phyloP scores from a whole-genome alignment of 2,113 vertebrate species.

The Brachyistius frenatus region DNA sequence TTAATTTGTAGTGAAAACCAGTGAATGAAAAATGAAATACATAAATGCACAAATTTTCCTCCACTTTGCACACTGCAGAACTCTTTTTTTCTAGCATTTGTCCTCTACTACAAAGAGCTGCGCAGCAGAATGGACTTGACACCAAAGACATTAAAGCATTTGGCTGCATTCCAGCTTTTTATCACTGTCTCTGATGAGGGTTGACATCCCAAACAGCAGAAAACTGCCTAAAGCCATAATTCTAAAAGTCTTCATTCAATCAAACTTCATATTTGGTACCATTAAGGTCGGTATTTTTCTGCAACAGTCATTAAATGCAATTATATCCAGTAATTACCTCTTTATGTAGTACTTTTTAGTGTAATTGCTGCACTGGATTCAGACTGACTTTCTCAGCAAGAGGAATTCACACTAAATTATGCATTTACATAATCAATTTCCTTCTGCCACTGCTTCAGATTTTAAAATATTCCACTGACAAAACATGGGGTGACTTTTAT shows the following conservation, averaged over 20 bases:
- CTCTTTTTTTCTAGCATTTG: slow-evolving; percentile 25
- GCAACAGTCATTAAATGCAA: not conserved
- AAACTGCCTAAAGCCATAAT: not conserved
- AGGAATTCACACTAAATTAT: not conserved
- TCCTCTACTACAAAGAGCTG: slow-evolving; percentile 14
- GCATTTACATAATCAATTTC: not conserved
- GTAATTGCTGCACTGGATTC: not conserved
- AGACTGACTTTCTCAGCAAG: not conserved
- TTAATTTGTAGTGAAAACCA: slow-evolving; percentile 48
- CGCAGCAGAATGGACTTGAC: slow-evolving; percentile 10
- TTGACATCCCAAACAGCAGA: not conserved
- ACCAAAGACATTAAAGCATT: slow-evolving; percentile 18
- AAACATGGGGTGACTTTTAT: too few species aligned
- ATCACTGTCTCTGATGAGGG: not conserved
- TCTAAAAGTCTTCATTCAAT: not conserved
- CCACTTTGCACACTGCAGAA: slow-evolving; percentile 13
- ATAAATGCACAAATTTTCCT: slow-evolving; percentile 23
- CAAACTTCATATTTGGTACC: not conserved
- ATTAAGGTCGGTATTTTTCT: not conserved
- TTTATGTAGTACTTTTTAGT: not conserved
- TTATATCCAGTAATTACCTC: slow-evolving; percentile 14
- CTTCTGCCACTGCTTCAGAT: not conserved
- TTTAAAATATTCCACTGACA: not conserved
- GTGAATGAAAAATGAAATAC: slow-evolving; percentile 31
- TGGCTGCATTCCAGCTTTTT: slow-evolving; percentile 17